Evolutionary conservation across 64 coral and sea anemone species (phyloP), one percentile per base, ranked within the genome.

Genomic region (Porites lutea): DNA sequence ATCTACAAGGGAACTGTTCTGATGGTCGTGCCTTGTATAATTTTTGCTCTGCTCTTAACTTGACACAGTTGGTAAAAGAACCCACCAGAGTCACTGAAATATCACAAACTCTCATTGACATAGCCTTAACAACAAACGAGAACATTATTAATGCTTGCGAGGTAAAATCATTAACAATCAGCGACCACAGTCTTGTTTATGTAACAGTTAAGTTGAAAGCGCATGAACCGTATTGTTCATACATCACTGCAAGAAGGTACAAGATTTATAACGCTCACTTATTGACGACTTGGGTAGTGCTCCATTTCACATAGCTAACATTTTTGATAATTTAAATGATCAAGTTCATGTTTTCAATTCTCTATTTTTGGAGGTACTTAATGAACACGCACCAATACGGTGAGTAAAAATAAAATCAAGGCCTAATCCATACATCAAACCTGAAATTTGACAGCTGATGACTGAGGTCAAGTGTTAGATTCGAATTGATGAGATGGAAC

Each of bases 381-480:
- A 81, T 81, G 78, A 20, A 53, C 52, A 86, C 48, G 82, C 82
- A 67, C 82, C 82, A 44, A 43, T 37, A 37, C 1, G 64, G 64
- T 13, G 22, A 53, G 64, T 86, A 46, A 86, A 86, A 86, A 65
- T 86, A 45, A 86, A 53, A 49, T 86, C 37, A 23, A 65, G 53
- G 27, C 82, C 27, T 37, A 37, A 37, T 37, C 27, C 27, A 37
- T 37, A 37, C 27, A 37, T 37, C 27, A 37, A 37, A 37, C 27
- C 27, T 37, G 27, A 37, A 37, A 37, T 37, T 37, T 37, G 27
- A 37, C 27, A 37, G 27, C 27, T 37, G 27, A 37, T 37, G 27
- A 37, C 27, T 43, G 89, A 91, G 72, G 89, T 92, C 8, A 88
- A 91, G 88, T 73, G 82, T 14, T 88, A 91, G 79, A 79, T 95